phyloP scores from a whole-genome alignment of 2,113 vertebrate species.

The Bos javanicus region DNA sequence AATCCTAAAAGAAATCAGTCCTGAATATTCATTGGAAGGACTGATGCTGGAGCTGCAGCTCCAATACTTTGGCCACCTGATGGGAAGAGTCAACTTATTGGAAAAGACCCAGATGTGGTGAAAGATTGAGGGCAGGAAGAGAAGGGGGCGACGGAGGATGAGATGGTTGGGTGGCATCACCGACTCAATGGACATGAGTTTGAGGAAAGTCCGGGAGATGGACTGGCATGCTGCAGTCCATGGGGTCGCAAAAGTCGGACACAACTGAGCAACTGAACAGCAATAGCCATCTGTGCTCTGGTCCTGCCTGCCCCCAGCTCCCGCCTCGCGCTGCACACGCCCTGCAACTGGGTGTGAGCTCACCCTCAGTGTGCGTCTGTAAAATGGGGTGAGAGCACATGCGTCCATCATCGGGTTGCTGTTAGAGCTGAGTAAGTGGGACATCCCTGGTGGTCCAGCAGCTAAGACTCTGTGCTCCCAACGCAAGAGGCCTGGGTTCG shows the following conservation, averaged over 20 bases:
- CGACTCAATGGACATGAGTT: neutral
- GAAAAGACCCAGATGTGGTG: neutral
- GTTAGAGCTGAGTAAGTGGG: neutral
- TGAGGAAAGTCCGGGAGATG: neutral
- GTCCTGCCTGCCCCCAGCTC: neutral
- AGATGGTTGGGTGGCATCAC: neutral
- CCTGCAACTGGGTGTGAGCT: neutral
- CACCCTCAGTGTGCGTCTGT: no score
- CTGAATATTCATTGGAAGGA: neutral
- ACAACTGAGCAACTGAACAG: rapidly evolving
- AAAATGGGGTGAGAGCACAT: no score
- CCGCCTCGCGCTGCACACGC: neutral
- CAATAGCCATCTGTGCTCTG: neutral
- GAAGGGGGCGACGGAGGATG: neutral
- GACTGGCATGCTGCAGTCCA: neutral
- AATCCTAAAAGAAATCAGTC: neutral
- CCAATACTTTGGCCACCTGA: neutral
- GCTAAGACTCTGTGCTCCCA: neutral
- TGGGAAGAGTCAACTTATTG: neutral
- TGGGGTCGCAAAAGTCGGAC: rapidly evolving
- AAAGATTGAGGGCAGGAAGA: neutral
- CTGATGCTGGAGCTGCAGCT: neutral
- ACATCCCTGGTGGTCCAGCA: neutral
- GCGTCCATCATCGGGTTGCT: rapidly evolving
- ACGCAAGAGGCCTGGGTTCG: neutral